These are phyloP conservation scores for Lymantria dispar DNA, from an alignment of 2,888 invertebrate species.

Conservation along the genomic window DNA sequence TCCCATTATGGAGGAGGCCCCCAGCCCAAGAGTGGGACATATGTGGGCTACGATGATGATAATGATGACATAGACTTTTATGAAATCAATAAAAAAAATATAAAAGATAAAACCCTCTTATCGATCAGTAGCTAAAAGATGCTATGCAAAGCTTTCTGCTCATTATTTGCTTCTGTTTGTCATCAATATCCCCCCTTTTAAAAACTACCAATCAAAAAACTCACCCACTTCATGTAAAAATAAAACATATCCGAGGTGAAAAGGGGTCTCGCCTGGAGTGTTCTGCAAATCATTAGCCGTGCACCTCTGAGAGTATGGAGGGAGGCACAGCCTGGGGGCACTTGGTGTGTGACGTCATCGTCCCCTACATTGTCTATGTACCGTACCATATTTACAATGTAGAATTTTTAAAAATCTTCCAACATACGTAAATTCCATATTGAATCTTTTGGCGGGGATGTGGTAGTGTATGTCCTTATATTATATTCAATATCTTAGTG, in stretches of 20 bases:
- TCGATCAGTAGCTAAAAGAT: no score
- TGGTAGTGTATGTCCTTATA: no score
- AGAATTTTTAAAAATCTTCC: not conserved
- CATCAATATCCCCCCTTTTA: not conserved
- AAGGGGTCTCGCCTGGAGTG: conserved; percentile 20
- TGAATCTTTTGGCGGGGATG: no score
- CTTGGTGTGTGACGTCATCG: conserved; percentile 14
- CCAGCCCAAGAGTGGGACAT: no score
- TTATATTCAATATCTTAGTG: no score
- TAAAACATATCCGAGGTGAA: conserved; percentile 17
- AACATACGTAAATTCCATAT: no score
- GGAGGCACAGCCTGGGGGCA: conserved; percentile 32
- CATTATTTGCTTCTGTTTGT: not conserved
- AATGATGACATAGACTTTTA: no score
- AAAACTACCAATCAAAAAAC: not conserved
- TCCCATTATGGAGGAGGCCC: no score
- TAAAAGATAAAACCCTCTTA: no score
- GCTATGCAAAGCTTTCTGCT: no score
- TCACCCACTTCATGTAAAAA: not conserved
- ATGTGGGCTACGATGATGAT: no score
- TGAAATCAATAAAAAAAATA: no score
- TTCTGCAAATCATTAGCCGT: conserved; percentile 49
- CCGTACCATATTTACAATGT: not conserved
- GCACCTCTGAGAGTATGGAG: conserved; percentile 27
- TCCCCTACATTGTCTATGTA: conserved; percentile 20